Base-by-base conservation (phyloP, 1,140 invertebrate genomes). In the Brachionus asplanchnoidis region DNA sequence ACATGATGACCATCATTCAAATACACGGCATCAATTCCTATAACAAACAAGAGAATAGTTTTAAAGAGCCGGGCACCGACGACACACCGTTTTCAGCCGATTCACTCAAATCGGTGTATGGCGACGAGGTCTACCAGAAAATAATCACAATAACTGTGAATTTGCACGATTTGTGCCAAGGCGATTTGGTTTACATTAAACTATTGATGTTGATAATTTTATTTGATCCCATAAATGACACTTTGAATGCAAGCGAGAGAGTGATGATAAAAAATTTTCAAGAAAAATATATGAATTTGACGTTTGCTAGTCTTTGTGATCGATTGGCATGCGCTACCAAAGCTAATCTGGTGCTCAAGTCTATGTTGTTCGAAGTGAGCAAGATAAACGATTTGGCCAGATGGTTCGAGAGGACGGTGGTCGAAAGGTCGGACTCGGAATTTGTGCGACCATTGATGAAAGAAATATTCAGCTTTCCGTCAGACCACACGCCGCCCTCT, bases 1-100 rank as follows among this genome's bases (percentile, higher is more conserved):
- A 60, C 60, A 82, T 82, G 79, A 82, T 82, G 79, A 82, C 23
- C 40, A 60, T 82, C n/a, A 42, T 82, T 42, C 79, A 82, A 82
- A 68, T 82, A 26, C 79, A 82, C 26, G 79, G 79, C 14, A 46
- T 82, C 23, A 82, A 65, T 65, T 82, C 79, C 9, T 82, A 65
- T 40, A 82, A 82, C 26, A 82, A 82, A 82, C 14, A 65, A 36
- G 40, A 60, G 5, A 82, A 82, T 28, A 65, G 26, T 3, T 82
- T 82, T 20, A 60, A 82, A 44, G 53, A 82, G 28, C 79, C 79
- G 3, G 79, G 40, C n/a, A 82, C 79, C 2, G 79, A 82, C 65
- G 79, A 82, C 20, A 82, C 28, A 20, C 53, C 79, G 40, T 82
- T 82, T 40, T n/a, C 56, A 3, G 79, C 79, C 28, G 50, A 82